These are phyloP conservation scores for Onchidella celtica DNA, from an alignment of 2,888 invertebrate species.

Conservation along the genomic window DNA sequence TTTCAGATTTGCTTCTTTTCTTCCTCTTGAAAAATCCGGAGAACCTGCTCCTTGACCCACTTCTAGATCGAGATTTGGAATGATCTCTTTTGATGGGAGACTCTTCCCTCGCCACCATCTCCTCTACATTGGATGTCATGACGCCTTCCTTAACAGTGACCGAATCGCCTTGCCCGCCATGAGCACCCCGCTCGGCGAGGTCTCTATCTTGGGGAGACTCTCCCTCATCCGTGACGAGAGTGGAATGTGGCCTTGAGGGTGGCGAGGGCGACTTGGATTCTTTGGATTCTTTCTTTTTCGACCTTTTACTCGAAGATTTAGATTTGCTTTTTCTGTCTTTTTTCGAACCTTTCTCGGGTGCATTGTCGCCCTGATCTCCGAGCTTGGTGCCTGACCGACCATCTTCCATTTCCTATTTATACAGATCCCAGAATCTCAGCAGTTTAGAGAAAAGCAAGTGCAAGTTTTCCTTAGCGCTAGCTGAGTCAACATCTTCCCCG, in stretches of 20 bases:
- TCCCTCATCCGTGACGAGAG: too few relatives aligned
- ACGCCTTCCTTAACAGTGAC: neutral
- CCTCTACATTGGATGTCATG: neutral
- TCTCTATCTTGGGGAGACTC: neutral
- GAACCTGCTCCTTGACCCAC: constrained; percentile 53
- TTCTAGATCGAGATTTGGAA: constrained; percentile 53
- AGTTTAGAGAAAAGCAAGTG: too few relatives aligned
- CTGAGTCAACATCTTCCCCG: too few relatives aligned
- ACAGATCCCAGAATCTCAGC: too few relatives aligned
- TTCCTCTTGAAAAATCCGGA: constrained; percentile 53
- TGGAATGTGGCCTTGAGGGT: constrained; percentile 17
- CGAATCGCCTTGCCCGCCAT: neutral
- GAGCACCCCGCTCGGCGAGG: neutral
- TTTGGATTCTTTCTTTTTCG: constrained; percentile 5
- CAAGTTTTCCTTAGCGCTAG: too few relatives aligned
- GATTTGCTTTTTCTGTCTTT: neutral
- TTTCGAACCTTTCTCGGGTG: neutral
- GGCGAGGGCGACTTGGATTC: neutral
- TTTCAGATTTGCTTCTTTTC: constrained; percentile 53
- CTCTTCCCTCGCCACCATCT: neutral
- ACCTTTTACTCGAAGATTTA: neutral
- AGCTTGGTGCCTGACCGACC: neutral
- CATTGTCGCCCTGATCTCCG: neutral
- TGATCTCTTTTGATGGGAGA: neutral
- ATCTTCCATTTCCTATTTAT: constrained; percentile 26